Percentiles rank a stretch among this genome's conserved stretches.
Conservation (phyloP, 2,888 invertebrate species). For the Drosophila glabriapex region DNA sequence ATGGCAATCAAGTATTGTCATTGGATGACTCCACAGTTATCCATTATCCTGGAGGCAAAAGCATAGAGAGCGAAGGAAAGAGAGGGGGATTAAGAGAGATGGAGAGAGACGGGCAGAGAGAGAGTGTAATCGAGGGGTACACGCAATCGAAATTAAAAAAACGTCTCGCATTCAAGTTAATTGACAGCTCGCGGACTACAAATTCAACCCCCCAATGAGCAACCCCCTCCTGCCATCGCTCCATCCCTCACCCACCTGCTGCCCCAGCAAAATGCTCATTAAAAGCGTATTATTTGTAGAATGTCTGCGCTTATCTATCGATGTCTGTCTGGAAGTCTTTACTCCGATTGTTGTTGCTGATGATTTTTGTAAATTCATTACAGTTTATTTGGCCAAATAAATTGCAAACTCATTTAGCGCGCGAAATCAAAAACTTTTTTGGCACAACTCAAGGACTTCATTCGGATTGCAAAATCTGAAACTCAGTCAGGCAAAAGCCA, state of each 20-base stretch:
- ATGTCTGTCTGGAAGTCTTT: constrained; percentile 7
- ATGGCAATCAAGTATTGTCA: constrained; percentile 82
- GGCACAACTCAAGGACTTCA: constrained; percentile 45
- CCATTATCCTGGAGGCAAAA: constrained; percentile 15
- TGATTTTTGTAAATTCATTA: constrained; percentile 78
- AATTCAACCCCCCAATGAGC: constrained; percentile 18
- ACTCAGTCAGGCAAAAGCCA: constrained; percentile 60
- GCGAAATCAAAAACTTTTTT: constrained; percentile 58
- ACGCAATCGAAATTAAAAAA: constrained; percentile 77
- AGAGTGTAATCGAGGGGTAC: constrained; percentile 13
- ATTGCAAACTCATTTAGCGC: constrained; percentile 82
- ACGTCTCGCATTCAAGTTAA: constrained; percentile 83
- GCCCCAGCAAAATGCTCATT: constrained; percentile 60
- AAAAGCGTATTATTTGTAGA: constrained; percentile 71
- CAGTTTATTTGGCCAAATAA: constrained; percentile 74
- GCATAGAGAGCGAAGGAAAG: neutral
- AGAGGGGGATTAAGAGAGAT: neutral
- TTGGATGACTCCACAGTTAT: constrained; percentile 77
- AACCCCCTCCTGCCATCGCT: neutral
- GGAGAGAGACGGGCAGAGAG: neutral
- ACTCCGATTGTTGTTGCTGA: constrained; percentile 26
- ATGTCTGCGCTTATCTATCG: constrained; percentile 55
- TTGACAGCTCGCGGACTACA: constrained; percentile 71
- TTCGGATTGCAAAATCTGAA: constrained; percentile 64
- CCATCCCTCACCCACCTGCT: constrained; percentile 1